Evolutionary conservation across 2,888 invertebrate species (phyloP).

Genomic region (Lydus trimaculatus): DNA sequence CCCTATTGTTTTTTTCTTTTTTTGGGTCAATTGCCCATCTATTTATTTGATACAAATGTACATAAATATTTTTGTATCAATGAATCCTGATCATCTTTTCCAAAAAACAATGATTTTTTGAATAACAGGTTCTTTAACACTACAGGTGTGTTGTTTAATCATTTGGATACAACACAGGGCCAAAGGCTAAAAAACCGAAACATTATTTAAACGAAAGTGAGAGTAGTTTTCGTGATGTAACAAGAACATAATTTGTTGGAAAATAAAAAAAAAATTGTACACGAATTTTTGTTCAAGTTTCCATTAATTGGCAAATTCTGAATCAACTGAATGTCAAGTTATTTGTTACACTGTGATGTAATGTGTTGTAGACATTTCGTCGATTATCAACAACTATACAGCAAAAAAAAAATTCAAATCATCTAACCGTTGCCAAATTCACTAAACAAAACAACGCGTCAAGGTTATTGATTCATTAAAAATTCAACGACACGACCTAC

Average conservation of each 20-base stretch:
- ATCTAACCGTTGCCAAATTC: not conserved
- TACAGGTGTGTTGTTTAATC: not conserved
- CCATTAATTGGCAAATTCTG: too few relatives aligned
- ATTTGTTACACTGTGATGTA: conserved; percentile 33
- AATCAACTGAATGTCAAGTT: conserved; percentile 35
- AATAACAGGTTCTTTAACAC: not conserved
- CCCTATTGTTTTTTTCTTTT: not conserved
- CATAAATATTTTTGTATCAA: not conserved
- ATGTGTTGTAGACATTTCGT: conserved; percentile 37
- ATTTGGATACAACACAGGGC: not conserved
- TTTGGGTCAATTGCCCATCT: not conserved
- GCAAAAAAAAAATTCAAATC: not conserved
- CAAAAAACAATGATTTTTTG: not conserved
- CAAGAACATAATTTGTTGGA: too few relatives aligned
- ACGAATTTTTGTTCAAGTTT: too few relatives aligned
- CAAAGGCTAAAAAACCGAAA: not conserved
- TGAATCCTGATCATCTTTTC: not conserved
- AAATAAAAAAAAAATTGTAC: too few relatives aligned
- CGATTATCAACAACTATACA: not conserved
- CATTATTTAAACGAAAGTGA: not conserved
- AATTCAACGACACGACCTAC: conserved; percentile 18
- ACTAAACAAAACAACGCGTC: conserved; percentile 32
- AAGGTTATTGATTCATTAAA: conserved; percentile 39
- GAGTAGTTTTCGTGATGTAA: not conserved
- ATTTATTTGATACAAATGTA: not conserved